Percentiles rank a stretch among this genome's conserved stretches.
phyloP scores from a whole-genome alignment of 2,888 invertebrate genomes.

The Oasisia sp. region DNA sequence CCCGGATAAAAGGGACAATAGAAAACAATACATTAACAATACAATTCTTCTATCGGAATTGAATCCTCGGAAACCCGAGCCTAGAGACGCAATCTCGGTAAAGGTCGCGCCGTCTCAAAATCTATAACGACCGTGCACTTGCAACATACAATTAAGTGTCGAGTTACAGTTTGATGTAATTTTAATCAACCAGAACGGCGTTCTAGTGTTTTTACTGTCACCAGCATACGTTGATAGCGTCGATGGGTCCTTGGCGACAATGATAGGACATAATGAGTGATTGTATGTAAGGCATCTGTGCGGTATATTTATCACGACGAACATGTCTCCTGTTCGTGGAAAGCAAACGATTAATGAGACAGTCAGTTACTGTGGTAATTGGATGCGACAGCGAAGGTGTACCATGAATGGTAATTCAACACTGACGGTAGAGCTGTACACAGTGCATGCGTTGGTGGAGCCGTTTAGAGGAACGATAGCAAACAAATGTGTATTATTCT shows the following conservation, averaged over 20 bases:
- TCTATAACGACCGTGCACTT: not conserved
- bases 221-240: not conserved
- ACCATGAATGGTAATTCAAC: not conserved
- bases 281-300: not conserved
- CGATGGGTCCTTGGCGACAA: not conserved
- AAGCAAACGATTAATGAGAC: slow-evolving; percentile 6
- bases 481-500: not conserved
- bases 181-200: not conserved
- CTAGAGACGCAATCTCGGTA: too few species aligned
- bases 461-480: not conserved
- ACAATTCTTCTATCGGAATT: too few species aligned
- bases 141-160: not conserved
- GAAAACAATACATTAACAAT: too few species aligned
- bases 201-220: not conserved
- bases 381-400: not conserved
- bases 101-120: too few species aligned
- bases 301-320: not conserved
- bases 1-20: not conserved
- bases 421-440: not conserved
- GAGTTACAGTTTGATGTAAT: not conserved
- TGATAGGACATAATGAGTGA: slow-evolving; percentile 9
- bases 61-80: too few species aligned
- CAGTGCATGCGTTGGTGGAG: not conserved
- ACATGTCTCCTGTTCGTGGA: slow-evolving; percentile 3
- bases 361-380: not conserved